Conservation (phyloP, 2,113 vertebrate genomes). For the Sturnira hondurensis region DNA sequence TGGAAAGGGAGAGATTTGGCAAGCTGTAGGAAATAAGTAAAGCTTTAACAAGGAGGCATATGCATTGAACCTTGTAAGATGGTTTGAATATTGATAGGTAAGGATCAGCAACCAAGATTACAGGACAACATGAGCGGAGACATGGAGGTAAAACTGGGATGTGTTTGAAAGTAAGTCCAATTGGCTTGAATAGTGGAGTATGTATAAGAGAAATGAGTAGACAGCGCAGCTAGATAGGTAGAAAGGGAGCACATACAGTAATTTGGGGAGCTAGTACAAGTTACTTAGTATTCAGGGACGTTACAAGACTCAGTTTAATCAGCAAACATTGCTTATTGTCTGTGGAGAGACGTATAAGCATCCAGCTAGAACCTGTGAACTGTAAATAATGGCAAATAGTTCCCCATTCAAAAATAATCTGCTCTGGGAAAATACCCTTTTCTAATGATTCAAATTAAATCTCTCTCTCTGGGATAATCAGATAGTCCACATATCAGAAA, state of each 20-base stretch:
- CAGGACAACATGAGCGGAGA: neutral
- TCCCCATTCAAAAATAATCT: neutral
- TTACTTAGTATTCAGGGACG: slow-evolving; percentile 3
- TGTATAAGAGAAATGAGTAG: neutral
- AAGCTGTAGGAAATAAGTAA: neutral
- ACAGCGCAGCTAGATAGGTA: neutral
- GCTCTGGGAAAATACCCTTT: slow-evolving; percentile 5
- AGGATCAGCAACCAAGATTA: neutral
- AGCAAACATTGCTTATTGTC: neutral
- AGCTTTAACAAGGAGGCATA: neutral
- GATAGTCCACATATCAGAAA: neutral
- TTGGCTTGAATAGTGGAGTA: neutral
- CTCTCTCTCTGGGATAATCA: neutral
- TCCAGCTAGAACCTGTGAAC: neutral
- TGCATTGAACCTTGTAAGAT: neutral
- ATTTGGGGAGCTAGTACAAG: neutral
- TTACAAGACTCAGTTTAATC: neutral
- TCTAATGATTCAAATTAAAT: slow-evolving; percentile 10
- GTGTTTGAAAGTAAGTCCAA: neutral
- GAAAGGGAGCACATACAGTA: neutral
- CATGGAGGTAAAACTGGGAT: neutral
- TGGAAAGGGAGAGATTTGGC: neutral
- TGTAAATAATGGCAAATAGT: neutral
- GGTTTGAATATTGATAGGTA: neutral
- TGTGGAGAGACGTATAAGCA: neutral